Percentiles rank a stretch among this genome's conserved stretches.
phyloP scores from a whole-genome alignment of 2,888 invertebrate genomes.

The Lycophotia porphyrea region DNA sequence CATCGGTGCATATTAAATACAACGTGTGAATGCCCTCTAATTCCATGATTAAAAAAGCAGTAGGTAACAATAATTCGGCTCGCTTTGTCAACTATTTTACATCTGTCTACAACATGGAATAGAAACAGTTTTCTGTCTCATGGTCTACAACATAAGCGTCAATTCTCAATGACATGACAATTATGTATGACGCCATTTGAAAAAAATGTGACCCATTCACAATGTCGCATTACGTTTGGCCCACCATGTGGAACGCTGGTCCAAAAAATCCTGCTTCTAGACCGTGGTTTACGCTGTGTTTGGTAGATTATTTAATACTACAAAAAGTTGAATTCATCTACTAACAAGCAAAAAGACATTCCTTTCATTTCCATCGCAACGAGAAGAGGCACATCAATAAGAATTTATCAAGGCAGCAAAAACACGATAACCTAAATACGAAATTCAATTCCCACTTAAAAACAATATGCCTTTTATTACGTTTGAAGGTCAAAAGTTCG shows the following conservation, averaged over 20 bases:
- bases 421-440: slow-evolving; percentile 31
- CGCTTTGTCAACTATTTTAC: background rate
- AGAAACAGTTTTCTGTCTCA: too few species aligned
- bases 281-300: background rate
- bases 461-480: slow-evolving; percentile 33
- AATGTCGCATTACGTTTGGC: background rate
- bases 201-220: background rate
- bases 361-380: background rate
- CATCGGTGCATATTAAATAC: background rate
- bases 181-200: background rate
- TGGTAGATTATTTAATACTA: background rate
- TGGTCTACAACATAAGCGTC: background rate
- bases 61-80: background rate
- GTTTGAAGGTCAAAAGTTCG: slow-evolving; percentile 35
- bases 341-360: background rate
- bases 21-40: background rate
- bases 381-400: background rate
- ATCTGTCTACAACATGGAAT: background rate
- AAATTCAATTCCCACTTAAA: slow-evolving; percentile 20
- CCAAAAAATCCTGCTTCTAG: background rate
- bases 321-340: background rate
- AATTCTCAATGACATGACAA: background rate
- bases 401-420: slow-evolving; percentile 1
- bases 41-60: background rate
- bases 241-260: background rate